A percentile compares a stretch with the other conserved stretches of the same genome.
These are phyloP conservation scores for Chionomys nivalis DNA, from an alignment of 2,113 vertebrate genomes.

Conservation along the genomic window DNA sequence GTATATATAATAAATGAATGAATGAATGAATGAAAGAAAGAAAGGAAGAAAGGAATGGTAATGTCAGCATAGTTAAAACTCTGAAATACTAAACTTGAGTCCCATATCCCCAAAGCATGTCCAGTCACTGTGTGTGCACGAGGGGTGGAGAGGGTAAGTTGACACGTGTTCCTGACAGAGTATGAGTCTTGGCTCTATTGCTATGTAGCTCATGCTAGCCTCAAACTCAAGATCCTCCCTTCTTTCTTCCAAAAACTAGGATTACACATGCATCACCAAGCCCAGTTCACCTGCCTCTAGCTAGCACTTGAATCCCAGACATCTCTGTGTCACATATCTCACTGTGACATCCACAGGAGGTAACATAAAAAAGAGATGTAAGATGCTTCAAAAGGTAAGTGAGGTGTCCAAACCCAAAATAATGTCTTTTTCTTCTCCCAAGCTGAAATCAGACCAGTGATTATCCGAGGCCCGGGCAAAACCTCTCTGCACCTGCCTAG, in stretches of 20 bases:
- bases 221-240: not conserved
- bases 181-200: not conserved
- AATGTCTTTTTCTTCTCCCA: slow-evolving; percentile 14
- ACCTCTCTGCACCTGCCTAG: not conserved
- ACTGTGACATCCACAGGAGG: not conserved
- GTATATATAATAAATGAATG: no score
- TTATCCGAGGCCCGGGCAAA: not conserved
- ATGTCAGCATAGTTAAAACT: not conserved
- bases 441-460: slow-evolving; percentile 22
- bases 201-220: not conserved
- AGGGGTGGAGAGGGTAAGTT: no score
- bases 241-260: not conserved
- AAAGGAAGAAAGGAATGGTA: no score
- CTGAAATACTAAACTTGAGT: not conserved
- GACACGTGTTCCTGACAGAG: not conserved
- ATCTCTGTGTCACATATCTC: not conserved
- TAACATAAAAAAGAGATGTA: slow-evolving; percentile 23
- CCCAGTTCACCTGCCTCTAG: not conserved
- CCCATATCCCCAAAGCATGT: not conserved
- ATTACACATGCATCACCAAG: not conserved
- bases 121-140: not conserved
- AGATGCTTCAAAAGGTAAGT: not conserved
- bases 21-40: no score
- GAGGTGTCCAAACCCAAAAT: not conserved
- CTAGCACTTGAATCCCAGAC: not conserved